Evolutionary conservation across 1,140 invertebrate genomes (phyloP).

Genomic region (Hypothenemus hampei): DNA sequence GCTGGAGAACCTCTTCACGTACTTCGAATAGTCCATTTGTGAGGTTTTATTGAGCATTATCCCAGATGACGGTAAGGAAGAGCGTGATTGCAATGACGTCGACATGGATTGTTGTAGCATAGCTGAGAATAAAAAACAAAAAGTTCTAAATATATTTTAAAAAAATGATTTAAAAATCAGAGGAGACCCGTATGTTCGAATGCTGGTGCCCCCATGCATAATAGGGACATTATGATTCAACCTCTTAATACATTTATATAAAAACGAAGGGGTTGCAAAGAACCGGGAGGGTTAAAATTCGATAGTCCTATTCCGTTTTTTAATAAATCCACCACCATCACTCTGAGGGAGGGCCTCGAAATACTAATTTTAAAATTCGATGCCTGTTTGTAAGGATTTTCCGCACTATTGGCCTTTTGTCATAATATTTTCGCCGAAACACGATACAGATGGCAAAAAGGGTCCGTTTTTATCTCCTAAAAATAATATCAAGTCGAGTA

Average conservation of each 20-base stretch:
- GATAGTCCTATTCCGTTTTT: conserved; percentile 19
- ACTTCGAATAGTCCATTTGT: conserved; percentile 72
- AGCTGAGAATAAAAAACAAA: conserved; percentile 45
- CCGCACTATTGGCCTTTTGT: conserved; percentile 17
- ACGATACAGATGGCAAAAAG: conserved; percentile 19
- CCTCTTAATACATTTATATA: conserved; percentile 22
- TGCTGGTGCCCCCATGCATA: conserved; percentile 17
- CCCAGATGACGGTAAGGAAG: conserved; percentile 31
- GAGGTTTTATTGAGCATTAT: conserved; percentile 47
- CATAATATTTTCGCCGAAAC: conserved; percentile 22
- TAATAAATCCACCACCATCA: conserved; percentile 10
- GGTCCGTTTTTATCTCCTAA: too few relatives aligned
- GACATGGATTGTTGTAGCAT: conserved; percentile 49
- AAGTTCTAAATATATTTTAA: not conserved
- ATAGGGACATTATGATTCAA: conserved; percentile 20
- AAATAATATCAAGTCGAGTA: too few relatives aligned
- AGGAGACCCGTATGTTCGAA: not conserved
- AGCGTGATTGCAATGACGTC: conserved; percentile 26
- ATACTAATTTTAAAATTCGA: conserved; percentile 16
- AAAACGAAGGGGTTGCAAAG: conserved; percentile 4
- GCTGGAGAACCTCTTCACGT: conserved; percentile 72
- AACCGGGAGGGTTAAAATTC: conserved; percentile 16
- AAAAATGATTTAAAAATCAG: not conserved
- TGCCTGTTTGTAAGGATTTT: conserved; percentile 8
- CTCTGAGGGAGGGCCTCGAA: conserved; percentile 9